These are phyloP conservation scores for Malacoraja senta DNA, from an alignment of 2,797 vertebrate genomes.

Conservation along the genomic window DNA sequence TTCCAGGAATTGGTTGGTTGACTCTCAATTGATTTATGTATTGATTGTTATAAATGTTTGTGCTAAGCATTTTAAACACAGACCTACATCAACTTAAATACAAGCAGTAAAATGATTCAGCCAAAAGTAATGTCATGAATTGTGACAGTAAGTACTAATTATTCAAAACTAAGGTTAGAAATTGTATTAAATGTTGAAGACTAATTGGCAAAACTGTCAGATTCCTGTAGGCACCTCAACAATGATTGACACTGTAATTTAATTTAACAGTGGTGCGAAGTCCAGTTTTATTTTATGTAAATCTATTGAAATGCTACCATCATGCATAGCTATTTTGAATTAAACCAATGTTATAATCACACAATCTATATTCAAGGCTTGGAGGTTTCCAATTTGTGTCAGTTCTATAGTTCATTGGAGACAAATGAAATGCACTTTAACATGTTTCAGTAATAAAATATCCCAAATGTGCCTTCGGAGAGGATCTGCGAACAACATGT, in stretches of 20 bases:
- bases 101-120: neutral
- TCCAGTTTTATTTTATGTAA: neutral
- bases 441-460: neutral
- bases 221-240: neutral
- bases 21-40: neutral
- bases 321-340: neutral
- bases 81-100: neutral
- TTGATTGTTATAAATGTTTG: neutral
- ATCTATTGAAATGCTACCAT: neutral
- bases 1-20: neutral
- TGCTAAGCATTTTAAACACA: neutral
- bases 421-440: neutral
- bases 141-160: constrained; percentile 11
- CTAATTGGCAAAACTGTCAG: constrained; percentile 20
- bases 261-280: neutral
- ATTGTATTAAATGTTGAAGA: neutral
- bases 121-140: neutral
- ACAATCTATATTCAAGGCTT: neutral
- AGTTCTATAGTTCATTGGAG: neutral
- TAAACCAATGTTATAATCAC: neutral
- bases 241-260: neutral
- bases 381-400: neutral
- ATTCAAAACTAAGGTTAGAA: neutral
- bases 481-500: neutral
- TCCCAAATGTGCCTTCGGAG: neutral